Conservation (phyloP, 2,888 invertebrate genomes). For the Ceraclea dissimilis region DNA sequence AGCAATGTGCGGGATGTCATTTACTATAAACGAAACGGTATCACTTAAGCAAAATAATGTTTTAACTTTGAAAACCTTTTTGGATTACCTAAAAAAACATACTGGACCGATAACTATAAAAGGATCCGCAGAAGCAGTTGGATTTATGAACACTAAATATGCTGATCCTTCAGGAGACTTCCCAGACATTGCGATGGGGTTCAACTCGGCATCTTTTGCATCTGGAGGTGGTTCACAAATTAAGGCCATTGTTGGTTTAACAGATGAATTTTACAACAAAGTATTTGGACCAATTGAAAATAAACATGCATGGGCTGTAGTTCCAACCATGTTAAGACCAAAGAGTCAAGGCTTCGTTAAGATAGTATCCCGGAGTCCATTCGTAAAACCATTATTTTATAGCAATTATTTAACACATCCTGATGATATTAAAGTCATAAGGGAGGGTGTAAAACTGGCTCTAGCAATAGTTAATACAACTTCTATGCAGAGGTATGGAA, state of each 20-base stretch:
- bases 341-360: conserved; percentile 46
- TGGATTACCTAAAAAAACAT: conserved; percentile 19
- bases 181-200: conserved; percentile 34
- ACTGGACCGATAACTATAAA: conserved; percentile 52
- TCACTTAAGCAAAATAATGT: no score
- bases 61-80: no score
- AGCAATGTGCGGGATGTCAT: conserved; percentile 56
- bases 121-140: conserved; percentile 59
- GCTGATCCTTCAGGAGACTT: conserved; percentile 50
- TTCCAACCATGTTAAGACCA: conserved; percentile 34
- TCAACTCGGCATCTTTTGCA: neutral
- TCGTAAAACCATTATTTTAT: conserved; percentile 48
- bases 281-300: conserved; percentile 60
- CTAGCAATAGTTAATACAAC: conserved; percentile 35
- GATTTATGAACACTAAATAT: conserved; percentile 56
- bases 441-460: conserved; percentile 33
- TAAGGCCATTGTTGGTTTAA: conserved; percentile 58
- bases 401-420: conserved; percentile 49
- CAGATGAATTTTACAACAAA: conserved; percentile 58
- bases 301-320: conserved; percentile 28
- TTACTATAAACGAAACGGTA: conserved; percentile 2
- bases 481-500: conserved; percentile 34
- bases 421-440: conserved; percentile 41
- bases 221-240: conserved; percentile 52
- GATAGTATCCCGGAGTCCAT: conserved; percentile 45